Percentiles rank a stretch among this genome's conserved stretches.
These are phyloP conservation scores for Drosophila dunni DNA, from an alignment of 1,140 invertebrate species.

Conservation along the genomic window DNA sequence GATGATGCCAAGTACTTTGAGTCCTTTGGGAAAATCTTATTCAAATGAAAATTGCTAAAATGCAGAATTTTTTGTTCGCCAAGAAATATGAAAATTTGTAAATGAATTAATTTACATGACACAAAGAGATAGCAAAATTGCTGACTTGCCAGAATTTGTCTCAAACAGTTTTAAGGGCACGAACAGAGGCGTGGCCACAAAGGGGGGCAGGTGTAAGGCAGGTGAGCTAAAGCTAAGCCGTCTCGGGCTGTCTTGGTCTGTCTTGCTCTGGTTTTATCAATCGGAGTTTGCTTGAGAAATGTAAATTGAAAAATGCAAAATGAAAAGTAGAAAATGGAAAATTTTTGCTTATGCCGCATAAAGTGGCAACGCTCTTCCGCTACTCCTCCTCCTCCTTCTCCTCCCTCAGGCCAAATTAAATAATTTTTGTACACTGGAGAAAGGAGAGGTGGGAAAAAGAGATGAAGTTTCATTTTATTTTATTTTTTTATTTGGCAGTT, in stretches of 20 bases:
- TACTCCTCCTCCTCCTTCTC: background rate
- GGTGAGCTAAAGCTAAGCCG: background rate
- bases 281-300: slow-evolving; percentile 16
- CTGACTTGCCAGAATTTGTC: slow-evolving; percentile 36
- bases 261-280: background rate
- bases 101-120: slow-evolving; percentile 70
- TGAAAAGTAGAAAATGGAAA: slow-evolving; percentile 22
- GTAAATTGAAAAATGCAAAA: slow-evolving; percentile 10
- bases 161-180: slow-evolving; percentile 26
- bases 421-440: background rate
- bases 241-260: background rate
- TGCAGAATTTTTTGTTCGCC: slow-evolving; percentile 54
- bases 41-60: slow-evolving; percentile 66
- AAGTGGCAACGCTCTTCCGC: background rate
- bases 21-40: slow-evolving; percentile 12
- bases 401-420: slow-evolving; percentile 3
- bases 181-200: background rate
- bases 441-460: background rate
- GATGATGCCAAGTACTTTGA: background rate
- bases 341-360: slow-evolving; percentile 44
- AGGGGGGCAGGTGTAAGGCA: background rate
- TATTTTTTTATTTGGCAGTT: slow-evolving; percentile 30
- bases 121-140: slow-evolving; percentile 21
- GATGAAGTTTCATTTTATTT: slow-evolving; percentile 10
- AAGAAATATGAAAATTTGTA: slow-evolving; percentile 40